Base-by-base conservation (phyloP, 2,888 invertebrate species). In the Actias luna region DNA sequence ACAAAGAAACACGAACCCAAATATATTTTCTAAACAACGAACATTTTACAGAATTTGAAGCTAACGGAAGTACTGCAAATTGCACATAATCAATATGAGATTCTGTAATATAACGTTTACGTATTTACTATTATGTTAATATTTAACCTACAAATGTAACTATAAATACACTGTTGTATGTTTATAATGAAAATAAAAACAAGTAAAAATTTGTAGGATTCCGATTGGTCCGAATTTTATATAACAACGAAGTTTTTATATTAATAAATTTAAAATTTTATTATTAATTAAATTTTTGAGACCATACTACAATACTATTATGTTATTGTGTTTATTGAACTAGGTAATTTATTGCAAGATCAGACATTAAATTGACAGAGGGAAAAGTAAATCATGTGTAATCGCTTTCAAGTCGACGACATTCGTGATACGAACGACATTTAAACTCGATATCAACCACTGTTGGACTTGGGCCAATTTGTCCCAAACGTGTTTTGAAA, bases 391-490 rank as follows among this genome's bases (percentile, higher is more conserved):
- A 85, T 86, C 80, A 85, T 83, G 79, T 72, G 80, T 82, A 84
- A 83, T 82, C 80, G 82, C 80, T 78, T 75, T 80, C 73, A 76
- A 79, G 80, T 77, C 80, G 79, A 77, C 78, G 83, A 82, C 84
- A 79, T 79, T 78, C 79, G 80, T 82, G 81, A 86, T 85, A 84
- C 80, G 78, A n/a, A 80, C 76, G 78, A 76, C 80, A 82, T 84
- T 86, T 81, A 83, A 76, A 84, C 82, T 79, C 73, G 79, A 82
- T 87, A 87, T 82, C 82, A 78, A 78, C 46, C 78, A 72, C 70
- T 69, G 62, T 79, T 89, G 90, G 89, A 85, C 65, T 64, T 63
- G 31, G 60, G 87, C 90, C 89, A 89, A 85, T 80, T 80, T 84
- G 79, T 79, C 77, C 76, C 79, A 83, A 84, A 80, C 77, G 75